These are phyloP conservation scores for Diprion similis DNA, from an alignment of 1,140 invertebrate genomes.

Conservation along the genomic window DNA sequence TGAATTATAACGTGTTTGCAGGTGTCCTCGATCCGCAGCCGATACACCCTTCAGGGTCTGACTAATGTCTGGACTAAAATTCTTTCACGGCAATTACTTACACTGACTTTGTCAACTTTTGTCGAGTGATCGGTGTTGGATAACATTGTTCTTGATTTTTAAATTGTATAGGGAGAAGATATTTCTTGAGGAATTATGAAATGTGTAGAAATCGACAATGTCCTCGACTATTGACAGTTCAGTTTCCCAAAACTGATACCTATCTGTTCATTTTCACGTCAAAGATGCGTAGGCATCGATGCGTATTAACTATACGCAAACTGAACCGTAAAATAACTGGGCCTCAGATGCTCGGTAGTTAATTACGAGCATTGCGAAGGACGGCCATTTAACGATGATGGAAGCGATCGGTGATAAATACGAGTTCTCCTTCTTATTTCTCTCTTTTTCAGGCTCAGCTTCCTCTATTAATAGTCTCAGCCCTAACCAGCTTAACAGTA, in stretches of 20 bases:
- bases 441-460: neutral
- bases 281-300: too few relatives aligned
- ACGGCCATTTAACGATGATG: slow-evolving; percentile 13
- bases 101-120: too few relatives aligned
- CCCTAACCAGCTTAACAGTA: neutral
- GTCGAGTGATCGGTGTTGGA: too few relatives aligned
- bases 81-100: too few relatives aligned
- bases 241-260: too few relatives aligned
- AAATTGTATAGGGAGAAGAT: neutral
- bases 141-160: too few relatives aligned
- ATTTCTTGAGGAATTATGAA: neutral
- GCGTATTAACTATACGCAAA: neutral
- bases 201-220: neutral
- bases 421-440: neutral
- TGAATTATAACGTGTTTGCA: too few relatives aligned
- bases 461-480: neutral
- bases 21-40: too few relatives aligned
- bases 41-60: too few relatives aligned
- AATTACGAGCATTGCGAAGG: neutral
- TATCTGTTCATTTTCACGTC: too few relatives aligned
- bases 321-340: neutral
- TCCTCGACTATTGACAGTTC: neutral
- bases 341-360: neutral
- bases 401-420: slow-evolving; percentile 14
- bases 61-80: too few relatives aligned